Conservation (phyloP, 2,888 invertebrate species). For the Drosophila dives region DNA sequence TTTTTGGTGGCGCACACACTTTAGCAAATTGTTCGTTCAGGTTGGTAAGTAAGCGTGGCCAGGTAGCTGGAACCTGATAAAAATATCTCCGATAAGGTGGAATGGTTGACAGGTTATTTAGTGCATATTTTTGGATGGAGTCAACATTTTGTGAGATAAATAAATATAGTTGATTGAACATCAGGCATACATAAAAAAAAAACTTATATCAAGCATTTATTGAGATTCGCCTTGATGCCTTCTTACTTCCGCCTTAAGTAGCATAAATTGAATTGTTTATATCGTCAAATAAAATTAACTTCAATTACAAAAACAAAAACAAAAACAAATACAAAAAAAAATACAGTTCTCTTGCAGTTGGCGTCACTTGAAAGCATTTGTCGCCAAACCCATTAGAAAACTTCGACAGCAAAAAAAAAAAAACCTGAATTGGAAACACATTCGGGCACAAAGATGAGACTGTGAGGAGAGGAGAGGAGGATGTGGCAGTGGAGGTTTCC, state of each 20-base stretch:
- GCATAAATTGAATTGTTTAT: constrained; percentile 52
- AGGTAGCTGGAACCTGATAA: constrained; percentile 29
- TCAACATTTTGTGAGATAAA: constrained; percentile 7
- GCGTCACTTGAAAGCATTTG: constrained; percentile 21
- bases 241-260: constrained; percentile 5
- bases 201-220: neutral
- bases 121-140: constrained; percentile 9
- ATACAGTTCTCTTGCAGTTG: neutral
- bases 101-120: constrained; percentile 5
- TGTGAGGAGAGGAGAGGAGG: neutral
- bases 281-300: constrained; percentile 48
- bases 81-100: constrained; percentile 7
- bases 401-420: constrained; percentile 46
- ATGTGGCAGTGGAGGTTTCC: constrained; percentile 1
- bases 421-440: constrained; percentile 55
- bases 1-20: constrained; percentile 48
- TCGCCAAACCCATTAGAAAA: constrained; percentile 50
- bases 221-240: neutral
- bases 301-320: constrained; percentile 41
- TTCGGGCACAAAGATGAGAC: constrained; percentile 11
- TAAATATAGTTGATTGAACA: neutral
- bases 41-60: constrained; percentile 4
- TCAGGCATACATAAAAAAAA: neutral
- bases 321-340: neutral
- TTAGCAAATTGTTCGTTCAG: constrained; percentile 54